Conservation (phyloP, 2,113 vertebrate species). For the Anas platyrhynchos region DNA sequence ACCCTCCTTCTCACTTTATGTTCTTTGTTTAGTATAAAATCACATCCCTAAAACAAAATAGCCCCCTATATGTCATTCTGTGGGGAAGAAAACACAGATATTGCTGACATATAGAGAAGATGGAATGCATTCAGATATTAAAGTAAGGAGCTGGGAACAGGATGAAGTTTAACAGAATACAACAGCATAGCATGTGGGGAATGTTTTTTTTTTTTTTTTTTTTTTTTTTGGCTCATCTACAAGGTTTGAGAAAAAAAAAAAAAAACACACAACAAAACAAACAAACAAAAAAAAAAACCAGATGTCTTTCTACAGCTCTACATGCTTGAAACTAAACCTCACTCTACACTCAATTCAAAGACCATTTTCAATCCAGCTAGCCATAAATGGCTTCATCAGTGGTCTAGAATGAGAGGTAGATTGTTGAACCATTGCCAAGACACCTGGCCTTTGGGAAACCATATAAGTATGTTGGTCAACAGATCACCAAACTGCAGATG, state of each 20-base stretch:
- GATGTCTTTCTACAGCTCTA: not conserved
- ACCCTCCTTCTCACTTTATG: not conserved
- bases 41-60: not conserved
- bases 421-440: not conserved
- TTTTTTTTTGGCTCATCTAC: not conserved
- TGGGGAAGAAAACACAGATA: not conserved
- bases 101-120: not conserved
- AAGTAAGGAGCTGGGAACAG: not conserved
- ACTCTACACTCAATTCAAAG: not conserved
- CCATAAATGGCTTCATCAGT: not conserved
- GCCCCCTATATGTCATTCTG: not conserved
- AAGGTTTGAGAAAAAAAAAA: not conserved
- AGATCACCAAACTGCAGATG: not conserved
- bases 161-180: not conserved
- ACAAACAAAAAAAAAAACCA: not conserved
- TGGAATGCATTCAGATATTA: not conserved
- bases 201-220: not conserved
- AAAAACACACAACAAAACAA: too few species aligned
- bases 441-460: not conserved
- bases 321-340: not conserved
- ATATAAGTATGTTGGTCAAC: not conserved
- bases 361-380: not conserved
- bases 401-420: not conserved
- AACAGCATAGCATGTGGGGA: not conserved
- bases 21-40: not conserved